Evolutionary conservation across 2,113 vertebrate species (phyloP).

Genomic region (Ictidomys tridecemlineatus): DNA sequence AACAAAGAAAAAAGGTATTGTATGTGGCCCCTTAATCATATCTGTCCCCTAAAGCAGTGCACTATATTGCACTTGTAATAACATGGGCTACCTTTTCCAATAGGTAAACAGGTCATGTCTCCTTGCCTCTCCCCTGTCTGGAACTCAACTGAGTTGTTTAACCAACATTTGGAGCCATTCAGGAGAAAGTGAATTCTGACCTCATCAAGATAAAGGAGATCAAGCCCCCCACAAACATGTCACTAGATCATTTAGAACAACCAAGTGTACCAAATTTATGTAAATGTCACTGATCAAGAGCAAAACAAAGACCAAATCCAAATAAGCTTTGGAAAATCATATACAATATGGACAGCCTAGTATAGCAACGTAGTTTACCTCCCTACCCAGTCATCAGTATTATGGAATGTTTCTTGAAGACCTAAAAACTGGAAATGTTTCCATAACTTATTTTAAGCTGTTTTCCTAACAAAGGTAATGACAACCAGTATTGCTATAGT

Average conservation of each 20-base stretch:
- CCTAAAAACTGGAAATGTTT: slow-evolving; percentile 34
- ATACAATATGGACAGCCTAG: neutral
- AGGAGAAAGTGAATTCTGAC: slow-evolving; percentile 62
- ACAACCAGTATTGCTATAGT: neutral
- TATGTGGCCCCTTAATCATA: neutral
- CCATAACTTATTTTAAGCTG: neutral
- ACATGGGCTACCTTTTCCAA: neutral
- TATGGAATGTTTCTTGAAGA: slow-evolving; percentile 22
- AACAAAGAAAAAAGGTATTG: slow-evolving; percentile 14
- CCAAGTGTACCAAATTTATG: neutral
- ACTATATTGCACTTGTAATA: slow-evolving; percentile 23
- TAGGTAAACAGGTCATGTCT: neutral
- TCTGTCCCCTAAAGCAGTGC: slow-evolving; percentile 11
- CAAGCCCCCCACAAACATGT: neutral
- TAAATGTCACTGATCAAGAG: slow-evolving; percentile 52
- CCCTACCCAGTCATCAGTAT: neutral
- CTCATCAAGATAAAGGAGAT: slow-evolving; percentile 55
- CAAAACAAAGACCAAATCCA: slow-evolving; percentile 59
- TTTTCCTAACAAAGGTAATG: slow-evolving; percentile 5
- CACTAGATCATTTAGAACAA: slow-evolving; percentile 56
- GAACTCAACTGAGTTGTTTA: slow-evolving; percentile 31
- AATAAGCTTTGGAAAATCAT: slow-evolving; percentile 51
- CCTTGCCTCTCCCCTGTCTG: neutral
- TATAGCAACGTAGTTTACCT: neutral
- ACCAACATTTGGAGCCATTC: slow-evolving; percentile 63